Conservation (phyloP, 2,113 vertebrate species). For the Boleophthalmus pectinirostris region DNA sequence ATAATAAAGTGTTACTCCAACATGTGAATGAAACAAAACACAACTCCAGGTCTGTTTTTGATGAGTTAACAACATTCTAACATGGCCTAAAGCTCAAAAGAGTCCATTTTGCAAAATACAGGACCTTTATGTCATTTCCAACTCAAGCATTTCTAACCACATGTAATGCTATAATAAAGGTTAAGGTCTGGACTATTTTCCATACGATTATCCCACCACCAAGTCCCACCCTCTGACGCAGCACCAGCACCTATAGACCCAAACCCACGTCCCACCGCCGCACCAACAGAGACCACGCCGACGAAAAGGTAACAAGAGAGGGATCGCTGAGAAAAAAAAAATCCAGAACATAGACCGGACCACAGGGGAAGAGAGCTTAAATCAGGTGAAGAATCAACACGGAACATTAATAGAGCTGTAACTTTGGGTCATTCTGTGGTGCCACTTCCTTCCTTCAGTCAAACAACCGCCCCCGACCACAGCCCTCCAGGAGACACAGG, state of each 20-base stretch:
- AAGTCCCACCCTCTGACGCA: slow-evolving; percentile 8
- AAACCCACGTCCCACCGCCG: slow-evolving; percentile 16
- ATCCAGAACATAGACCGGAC: background rate
- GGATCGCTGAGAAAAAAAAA: background rate
- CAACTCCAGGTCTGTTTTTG: too few species aligned
- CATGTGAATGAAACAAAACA: too few species aligned
- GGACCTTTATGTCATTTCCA: too few species aligned
- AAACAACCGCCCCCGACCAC: slow-evolving; percentile 33
- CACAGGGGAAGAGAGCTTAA: slow-evolving; percentile 16
- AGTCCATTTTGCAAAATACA: too few species aligned
- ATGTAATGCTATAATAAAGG: background rate
- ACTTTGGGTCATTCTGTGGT: slow-evolving; percentile 23
- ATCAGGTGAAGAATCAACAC: slow-evolving; percentile 32
- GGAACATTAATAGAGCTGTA: slow-evolving; percentile 38
- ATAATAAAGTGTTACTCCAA: too few species aligned
- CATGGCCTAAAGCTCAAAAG: too few species aligned
- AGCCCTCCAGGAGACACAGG: slow-evolving; percentile 20
- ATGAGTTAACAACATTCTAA: too few species aligned
- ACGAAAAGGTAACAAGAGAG: slow-evolving; percentile 18
- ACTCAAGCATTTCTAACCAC: background rate
- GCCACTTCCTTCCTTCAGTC: slow-evolving; percentile 43
- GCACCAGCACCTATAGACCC: slow-evolving; percentile 14
- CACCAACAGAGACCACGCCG: slow-evolving; percentile 11
- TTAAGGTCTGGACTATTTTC: slow-evolving; percentile 30
- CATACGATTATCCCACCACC: background rate